Evolutionary conservation across 2,888 invertebrate genomes (phyloP), one percentile per base, ranked within the genome.

Genomic region (Ormyrus thymus): DNA sequence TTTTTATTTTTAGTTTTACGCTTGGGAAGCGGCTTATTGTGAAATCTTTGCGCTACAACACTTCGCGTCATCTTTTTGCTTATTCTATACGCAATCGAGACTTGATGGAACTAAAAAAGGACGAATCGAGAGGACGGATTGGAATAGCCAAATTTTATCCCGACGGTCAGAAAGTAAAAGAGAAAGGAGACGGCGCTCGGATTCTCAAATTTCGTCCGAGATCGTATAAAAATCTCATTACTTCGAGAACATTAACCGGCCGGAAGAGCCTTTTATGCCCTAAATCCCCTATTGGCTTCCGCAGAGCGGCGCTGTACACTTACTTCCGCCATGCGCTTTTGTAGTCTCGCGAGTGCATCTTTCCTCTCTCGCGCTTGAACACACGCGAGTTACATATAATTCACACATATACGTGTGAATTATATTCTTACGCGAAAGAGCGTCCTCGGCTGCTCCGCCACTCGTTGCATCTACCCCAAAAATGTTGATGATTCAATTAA

Each of bases 151-250:
- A 78, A 79, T 65, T 71, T 75, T 79, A 70, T 75, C 65, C 75
- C 53, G 58, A 48, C 45, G 46, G 71, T 72, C 55, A 59, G 66
- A 75, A 65, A 9, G 50, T 13, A 5, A 66, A 29, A 29, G 29
- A 29, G 1, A 29, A 29, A 29, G 29, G 4, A 29, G 29, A 0
- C 4, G 4, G 56, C 45, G 50, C 6, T 4, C 43, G 15, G 69
- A 45, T 61, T 59, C 50, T 66, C 50, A 29, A 62, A 66, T 72
- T 78, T 69, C 64, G 29, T 56, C 15, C 11, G 46, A 64, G 64
- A 76, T 69, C 76, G 73, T 65, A 80, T 80, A 73, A 80, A 80
- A 80, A 73, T 76, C 79, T 80, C 73, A 71, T 80, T 79, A 80
- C 76, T 76, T 76, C 73, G 73, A 53, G 73, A 72, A 80, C 79